phyloP scores from a whole-genome alignment of 2,888 invertebrate species.

The Eretmocerus hayati region DNA sequence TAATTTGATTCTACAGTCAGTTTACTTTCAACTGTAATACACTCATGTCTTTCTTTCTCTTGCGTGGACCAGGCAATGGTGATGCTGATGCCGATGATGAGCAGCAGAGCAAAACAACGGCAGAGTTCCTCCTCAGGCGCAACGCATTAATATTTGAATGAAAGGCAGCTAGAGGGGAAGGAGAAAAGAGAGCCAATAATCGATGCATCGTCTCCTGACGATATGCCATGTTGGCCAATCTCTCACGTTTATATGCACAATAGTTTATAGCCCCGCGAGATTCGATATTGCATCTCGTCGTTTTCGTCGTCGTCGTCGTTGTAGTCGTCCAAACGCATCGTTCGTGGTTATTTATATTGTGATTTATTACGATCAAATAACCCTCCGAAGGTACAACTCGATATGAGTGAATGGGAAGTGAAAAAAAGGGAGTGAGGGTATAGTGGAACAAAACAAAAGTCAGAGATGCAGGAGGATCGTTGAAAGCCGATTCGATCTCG shows the following conservation, averaged over 20 bases:
- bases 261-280: conserved; percentile 25
- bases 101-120: not conserved
- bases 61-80: conserved; percentile 6
- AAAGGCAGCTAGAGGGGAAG: conserved; percentile 19
- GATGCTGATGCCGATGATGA: too few species aligned
- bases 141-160: conserved; percentile 39
- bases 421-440: not conserved
- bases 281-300: conserved; percentile 35
- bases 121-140: conserved; percentile 26
- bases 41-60: not conserved
- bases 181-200: conserved; percentile 15
- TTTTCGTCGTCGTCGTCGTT: too few species aligned
- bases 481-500: too few species aligned
- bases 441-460: not conserved
- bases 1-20: too few species aligned
- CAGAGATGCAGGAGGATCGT: too few species aligned
- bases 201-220: conserved; percentile 4
- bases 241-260: conserved; percentile 5
- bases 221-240: not conserved
- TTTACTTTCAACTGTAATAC: too few species aligned
- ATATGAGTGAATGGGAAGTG: not conserved
- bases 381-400: not conserved
- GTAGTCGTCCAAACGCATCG: conserved; percentile 36
- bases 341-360: conserved; percentile 43
- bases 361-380: conserved; percentile 45